Evolutionary conservation across 1,140 invertebrate species (phyloP).

Genomic region (Ladona fulva): DNA sequence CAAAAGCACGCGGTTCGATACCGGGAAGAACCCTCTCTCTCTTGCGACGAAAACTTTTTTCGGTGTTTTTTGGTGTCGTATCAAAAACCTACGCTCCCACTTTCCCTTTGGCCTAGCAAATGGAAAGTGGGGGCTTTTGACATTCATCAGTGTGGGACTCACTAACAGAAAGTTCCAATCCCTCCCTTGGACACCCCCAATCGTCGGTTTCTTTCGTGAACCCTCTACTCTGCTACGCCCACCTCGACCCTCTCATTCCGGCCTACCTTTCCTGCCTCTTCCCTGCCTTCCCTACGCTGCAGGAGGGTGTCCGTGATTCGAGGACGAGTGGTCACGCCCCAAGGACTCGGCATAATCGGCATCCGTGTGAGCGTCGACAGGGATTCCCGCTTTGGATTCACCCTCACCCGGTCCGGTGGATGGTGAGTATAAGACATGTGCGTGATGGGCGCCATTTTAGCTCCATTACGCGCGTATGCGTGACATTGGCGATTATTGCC

Average conservation of each 20-base stretch:
- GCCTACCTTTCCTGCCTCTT: neutral
- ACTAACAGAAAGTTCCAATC: neutral
- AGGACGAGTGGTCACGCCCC: constrained; percentile 85
- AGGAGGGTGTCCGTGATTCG: constrained; percentile 98
- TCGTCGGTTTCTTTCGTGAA: neutral
- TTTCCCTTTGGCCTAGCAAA: too few species aligned
- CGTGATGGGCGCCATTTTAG: constrained; percentile 15
- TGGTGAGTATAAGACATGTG: constrained; percentile 74
- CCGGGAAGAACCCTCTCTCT: too few species aligned
- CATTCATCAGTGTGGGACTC: neutral
- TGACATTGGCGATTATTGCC: too few species aligned
- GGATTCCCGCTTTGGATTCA: constrained; percentile 92
- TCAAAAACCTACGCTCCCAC: too few species aligned
- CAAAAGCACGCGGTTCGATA: too few species aligned
- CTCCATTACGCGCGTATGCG: neutral
- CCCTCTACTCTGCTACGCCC: neutral
- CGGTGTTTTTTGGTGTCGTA: too few species aligned
- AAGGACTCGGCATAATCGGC: constrained; percentile 90
- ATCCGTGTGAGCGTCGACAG: constrained; percentile 92
- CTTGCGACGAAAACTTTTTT: too few species aligned
- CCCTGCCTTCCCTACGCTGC: constrained; percentile 29
- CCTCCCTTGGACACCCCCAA: neutral
- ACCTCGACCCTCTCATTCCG: neutral
- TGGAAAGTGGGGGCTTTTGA: too few species aligned
- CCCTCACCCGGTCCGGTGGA: constrained; percentile 83